Evolutionary conservation across 2,888 invertebrate species (phyloP).

Genomic region (Serrognathus titanus): DNA sequence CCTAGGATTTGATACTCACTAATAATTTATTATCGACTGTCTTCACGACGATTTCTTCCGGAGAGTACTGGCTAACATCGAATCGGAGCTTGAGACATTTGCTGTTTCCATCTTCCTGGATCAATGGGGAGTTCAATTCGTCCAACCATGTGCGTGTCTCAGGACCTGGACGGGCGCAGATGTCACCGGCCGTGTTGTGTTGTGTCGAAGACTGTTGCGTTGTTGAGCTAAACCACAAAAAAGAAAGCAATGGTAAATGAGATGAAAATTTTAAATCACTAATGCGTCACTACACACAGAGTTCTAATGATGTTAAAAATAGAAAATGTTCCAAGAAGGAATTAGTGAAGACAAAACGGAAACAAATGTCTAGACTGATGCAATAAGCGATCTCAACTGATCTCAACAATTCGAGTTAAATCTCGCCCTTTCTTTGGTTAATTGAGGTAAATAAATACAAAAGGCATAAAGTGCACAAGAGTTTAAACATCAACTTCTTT

Average conservation of each 20-base stretch:
- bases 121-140: conserved; percentile 87
- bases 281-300: neutral
- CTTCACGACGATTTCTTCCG: conserved; percentile 97
- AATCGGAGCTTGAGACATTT: conserved; percentile 93
- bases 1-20: too few species aligned
- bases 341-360: neutral
- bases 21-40: conserved; percentile 96
- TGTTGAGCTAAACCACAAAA: conserved; percentile 57
- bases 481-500: too few species aligned
- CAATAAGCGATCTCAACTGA: too few species aligned
- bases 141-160: conserved; percentile 72
- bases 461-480: too few species aligned
- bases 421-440: too few species aligned
- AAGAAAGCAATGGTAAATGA: neutral
- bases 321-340: neutral
- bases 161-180: conserved; percentile 49
- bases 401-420: too few species aligned
- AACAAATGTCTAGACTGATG: too few species aligned
- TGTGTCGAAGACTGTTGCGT: conserved; percentile 49
- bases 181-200: conserved; percentile 59
- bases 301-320: neutral
- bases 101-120: conserved; percentile 90
- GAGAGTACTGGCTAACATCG: conserved; percentile 95
- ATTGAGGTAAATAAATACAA: too few species aligned
- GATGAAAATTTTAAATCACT: too few species aligned